Base-by-base conservation (phyloP, 2,113 vertebrate genomes). In the Aldabrachelys gigantea region DNA sequence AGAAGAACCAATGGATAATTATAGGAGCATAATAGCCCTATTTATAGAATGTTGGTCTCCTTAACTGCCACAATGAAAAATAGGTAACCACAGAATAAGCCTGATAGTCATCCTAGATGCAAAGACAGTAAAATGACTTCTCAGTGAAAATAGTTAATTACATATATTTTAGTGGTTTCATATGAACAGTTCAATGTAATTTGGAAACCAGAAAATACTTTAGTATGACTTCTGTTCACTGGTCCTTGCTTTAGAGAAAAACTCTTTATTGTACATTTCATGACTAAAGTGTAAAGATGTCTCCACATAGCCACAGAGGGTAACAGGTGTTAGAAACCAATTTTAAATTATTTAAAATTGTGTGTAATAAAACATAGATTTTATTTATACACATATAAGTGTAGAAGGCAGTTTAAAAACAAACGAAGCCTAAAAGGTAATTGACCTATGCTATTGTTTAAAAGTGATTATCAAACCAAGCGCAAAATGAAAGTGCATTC, bases 401-500 rank as follows among this genome's bases (percentile, higher is more conserved):
- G 62, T 22, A 84, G 35, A 14, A 86, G 78, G 1, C 22, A 83
- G 50, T 31, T 89, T 14, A 85, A 89, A 89, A 76, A 41, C 84
- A 89, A 41, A 17, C 13, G 7, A 92, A 8, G 41, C 25, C 44
- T 84, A 53, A 85, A 82, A 86, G n/a, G 25, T 41, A 59, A 11
- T 59, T n/a, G 89, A 35, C 2, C 3, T 80, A 5, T 38, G 90
- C 87, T 85, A 21, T 62, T 87, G n/a, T 92, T 94, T 80, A 44
- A 85, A 5, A 80, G 35, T 50, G 69, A 85, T 54, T 91, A 25
- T 78, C 86, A 90, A 95, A 86, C 12, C 0, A 1, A 89, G 19
- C 87, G 65, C 80, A 79, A 91, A 94, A 80, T 95, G 89, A 88
- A 47, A 91, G 4, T 17, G 5, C 79, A 94, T 92, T 25, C 13